Evolutionary conservation across 2,113 vertebrate species (phyloP).

Genomic region (Blennius ocellaris): DNA sequence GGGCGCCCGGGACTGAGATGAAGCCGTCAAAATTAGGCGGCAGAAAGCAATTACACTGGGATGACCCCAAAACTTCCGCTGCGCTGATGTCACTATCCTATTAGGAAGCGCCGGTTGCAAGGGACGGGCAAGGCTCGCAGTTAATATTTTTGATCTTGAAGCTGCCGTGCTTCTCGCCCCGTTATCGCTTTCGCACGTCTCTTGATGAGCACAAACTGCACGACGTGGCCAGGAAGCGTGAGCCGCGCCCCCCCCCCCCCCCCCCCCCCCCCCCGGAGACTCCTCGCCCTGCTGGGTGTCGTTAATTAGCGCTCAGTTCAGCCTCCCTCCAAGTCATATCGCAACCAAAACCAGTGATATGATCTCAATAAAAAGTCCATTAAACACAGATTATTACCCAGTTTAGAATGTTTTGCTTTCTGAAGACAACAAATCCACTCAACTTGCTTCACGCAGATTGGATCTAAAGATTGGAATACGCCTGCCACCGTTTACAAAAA

Average conservation of each 20-base stretch:
- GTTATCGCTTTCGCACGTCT: conserved; percentile 52
- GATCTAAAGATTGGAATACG: too few relatives aligned
- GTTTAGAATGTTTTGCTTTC: conserved; percentile 30
- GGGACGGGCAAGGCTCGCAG: conserved; percentile 32
- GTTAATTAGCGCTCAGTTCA: conserved; percentile 82
- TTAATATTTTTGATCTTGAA: conserved; percentile 54
- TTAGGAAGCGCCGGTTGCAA: conserved; percentile 83
- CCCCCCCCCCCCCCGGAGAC: conserved; percentile 72
- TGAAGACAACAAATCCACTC: too few relatives aligned
- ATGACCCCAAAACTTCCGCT: conserved; percentile 90
- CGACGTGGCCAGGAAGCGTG: conserved; percentile 65
- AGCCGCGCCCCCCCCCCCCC: conserved; percentile 68
- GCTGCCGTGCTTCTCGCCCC: conserved; percentile 34
- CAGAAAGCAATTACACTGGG: conserved; percentile 90
- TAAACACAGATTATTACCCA: conserved; percentile 43
- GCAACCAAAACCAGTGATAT: conserved; percentile 74
- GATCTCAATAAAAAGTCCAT: conserved; percentile 54
- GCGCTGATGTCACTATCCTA: conserved; percentile 87
- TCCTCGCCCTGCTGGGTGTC: conserved; percentile 72
- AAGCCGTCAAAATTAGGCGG: conserved; percentile 89
- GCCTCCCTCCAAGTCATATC: conserved; percentile 49
- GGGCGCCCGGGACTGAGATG: conserved; percentile 87
- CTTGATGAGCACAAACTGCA: conserved; percentile 57
- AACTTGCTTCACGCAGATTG: too few relatives aligned
- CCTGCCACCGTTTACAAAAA: too few relatives aligned